Percentiles rank a stretch among this genome's conserved stretches.
Evolutionary conservation across 2,797 vertebrate genomes (phyloP).

Genomic region (Orientallactaga sibirica): DNA sequence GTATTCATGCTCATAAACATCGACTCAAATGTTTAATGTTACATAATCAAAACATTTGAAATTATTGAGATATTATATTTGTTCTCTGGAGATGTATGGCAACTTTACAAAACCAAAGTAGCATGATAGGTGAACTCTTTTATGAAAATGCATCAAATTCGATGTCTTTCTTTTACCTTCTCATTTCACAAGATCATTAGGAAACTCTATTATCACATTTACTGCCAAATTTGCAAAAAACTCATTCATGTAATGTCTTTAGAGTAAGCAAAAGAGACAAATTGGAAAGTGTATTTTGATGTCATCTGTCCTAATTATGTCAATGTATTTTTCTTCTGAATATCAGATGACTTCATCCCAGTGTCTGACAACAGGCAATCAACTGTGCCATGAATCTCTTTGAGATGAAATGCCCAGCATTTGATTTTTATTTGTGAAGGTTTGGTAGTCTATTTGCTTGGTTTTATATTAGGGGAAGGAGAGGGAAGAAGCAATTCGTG

Average conservation of each 20-base stretch:
- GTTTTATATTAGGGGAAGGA: not conserved
- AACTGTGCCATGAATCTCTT: constrained; percentile 23
- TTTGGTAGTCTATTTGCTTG: not conserved
- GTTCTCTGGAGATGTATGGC: not conserved
- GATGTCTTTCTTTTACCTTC: not conserved
- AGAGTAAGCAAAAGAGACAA: not conserved
- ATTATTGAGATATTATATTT: not conserved
- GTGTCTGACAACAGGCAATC: constrained; percentile 33
- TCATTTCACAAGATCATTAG: constrained; percentile 37
- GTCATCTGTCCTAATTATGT: constrained; percentile 60
- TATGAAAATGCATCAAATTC: constrained; percentile 11
- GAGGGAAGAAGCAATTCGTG: not conserved
- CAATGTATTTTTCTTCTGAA: constrained; percentile 54
- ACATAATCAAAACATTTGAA: constrained; percentile 18
- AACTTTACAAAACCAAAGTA: constrained; percentile 9
- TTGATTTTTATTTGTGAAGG: not conserved
- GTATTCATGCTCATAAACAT: not conserved
- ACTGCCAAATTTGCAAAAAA: constrained; percentile 48
- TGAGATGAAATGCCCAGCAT: constrained; percentile 15
- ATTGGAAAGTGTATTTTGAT: constrained; percentile 53
- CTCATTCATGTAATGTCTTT: not conserved
- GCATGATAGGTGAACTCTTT: not conserved
- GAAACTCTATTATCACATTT: constrained; percentile 22
- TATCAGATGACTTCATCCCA: constrained; percentile 54
- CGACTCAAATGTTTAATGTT: constrained; percentile 30